These are phyloP conservation scores for Drosophila diplacantha DNA, from an alignment of 2,888 invertebrate genomes.

Conservation along the genomic window DNA sequence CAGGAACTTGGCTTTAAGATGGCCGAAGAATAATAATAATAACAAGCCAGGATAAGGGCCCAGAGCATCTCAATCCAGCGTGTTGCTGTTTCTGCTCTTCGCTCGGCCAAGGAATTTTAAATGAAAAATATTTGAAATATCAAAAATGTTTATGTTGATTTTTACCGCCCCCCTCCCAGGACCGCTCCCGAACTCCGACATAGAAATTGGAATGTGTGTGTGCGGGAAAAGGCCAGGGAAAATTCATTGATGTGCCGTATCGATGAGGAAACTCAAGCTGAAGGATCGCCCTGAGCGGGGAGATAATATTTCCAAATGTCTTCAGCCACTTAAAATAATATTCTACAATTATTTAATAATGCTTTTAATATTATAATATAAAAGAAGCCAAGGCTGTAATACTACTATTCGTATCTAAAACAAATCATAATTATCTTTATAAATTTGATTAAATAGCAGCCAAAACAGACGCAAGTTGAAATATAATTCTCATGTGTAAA, in stretches of 20 bases:
- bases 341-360: not conserved
- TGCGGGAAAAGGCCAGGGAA: not conserved
- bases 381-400: too few relatives aligned
- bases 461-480: too few relatives aligned
- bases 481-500: too few relatives aligned
- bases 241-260: not conserved
- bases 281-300: not conserved
- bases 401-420: too few relatives aligned
- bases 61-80: slow-evolving; percentile 21
- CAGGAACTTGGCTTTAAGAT: slow-evolving; percentile 10
- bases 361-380: too few relatives aligned
- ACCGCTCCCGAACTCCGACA: too few relatives aligned
- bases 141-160: slow-evolving; percentile 51
- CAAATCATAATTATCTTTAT: too few relatives aligned
- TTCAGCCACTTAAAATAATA: not conserved
- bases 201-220: not conserved
- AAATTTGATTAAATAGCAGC: too few relatives aligned
- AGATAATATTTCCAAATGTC: not conserved
- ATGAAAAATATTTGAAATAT: slow-evolving; percentile 54
- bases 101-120: slow-evolving; percentile 48
- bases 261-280: not conserved
- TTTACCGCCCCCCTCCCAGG: slow-evolving; percentile 1
- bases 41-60: slow-evolving; percentile 22
- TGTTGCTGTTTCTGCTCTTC: slow-evolving; percentile 1
- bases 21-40: slow-evolving; percentile 19